Evolutionary conservation across 2,888 invertebrate genomes (phyloP), one percentile per base, ranked within the genome.

Genomic region (Lysandra coridon): DNA sequence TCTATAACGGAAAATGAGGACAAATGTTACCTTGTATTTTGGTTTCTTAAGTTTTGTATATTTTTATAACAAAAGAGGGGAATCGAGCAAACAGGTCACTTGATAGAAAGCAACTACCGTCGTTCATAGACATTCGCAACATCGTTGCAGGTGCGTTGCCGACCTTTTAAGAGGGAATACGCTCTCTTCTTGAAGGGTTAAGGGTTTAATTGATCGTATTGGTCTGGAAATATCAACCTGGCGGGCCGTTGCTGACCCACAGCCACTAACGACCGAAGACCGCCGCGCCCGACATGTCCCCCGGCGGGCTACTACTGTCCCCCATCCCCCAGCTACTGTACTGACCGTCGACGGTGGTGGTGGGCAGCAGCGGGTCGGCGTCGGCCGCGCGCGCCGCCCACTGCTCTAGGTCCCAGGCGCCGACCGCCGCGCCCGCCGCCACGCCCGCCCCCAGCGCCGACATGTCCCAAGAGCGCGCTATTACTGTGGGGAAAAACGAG

Each of bases 371-470:
- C 40, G 97, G 97, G 85, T 98, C 98, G 62, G 95, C 96, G 73
- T 96, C 95, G 0, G 96, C 95, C 44, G 95, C 92, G 74, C 86
- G 89, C 0, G 86, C 86, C 1, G 86, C 83, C 90, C 91, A 92
- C 17, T 83, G 81, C 6, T 91, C 90, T 0, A 83, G 77, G 80
- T 87, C 84, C 95, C 95, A 95, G 81, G 89, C 91, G 49, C 97
- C 97, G 75, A 95, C 96, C 0, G 98, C 98, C 79, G 95, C 95
- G 12, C 98, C 98, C 7, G 99, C 99, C 57, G 97, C 98, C 95
- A 99, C 97, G 1, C 98, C 99, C 60, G 97, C 99, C 40, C 99
- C 99, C 83, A 99, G 95, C 0, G 99, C 97, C 0, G 99, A 98
- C 84, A 99, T 98, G 91, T 99, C 99, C 85, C 97, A 96, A 88